A percentile compares a stretch with the other conserved stretches of the same genome.
These are phyloP conservation scores for Acanthurus tractus DNA, from an alignment of 2,797 vertebrate species.

Conservation along the genomic window DNA sequence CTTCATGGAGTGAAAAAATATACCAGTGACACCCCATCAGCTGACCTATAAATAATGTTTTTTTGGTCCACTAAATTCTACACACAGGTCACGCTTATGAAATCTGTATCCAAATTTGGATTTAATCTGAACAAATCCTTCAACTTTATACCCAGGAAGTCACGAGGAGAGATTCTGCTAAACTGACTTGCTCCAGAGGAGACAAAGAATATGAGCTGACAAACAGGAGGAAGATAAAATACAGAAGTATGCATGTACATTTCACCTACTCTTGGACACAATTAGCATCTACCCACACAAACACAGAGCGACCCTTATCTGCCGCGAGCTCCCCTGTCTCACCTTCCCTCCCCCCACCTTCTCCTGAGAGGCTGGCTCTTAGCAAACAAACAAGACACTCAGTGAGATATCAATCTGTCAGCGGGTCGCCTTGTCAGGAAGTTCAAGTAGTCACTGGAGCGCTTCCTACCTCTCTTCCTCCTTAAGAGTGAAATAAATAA, in stretches of 20 bases:
- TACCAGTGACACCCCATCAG: background rate
- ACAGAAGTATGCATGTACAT: slow-evolving; percentile 36
- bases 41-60: background rate
- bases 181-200: slow-evolving; percentile 6
- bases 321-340: slow-evolving; percentile 32
- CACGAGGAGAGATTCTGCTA: background rate
- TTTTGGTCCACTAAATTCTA: slow-evolving; percentile 8
- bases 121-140: background rate
- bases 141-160: slow-evolving; percentile 25
- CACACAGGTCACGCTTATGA: slow-evolving; percentile 1
- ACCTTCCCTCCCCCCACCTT: slow-evolving; percentile 38
- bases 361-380: slow-evolving; percentile 60
- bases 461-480: slow-evolving; percentile 81
- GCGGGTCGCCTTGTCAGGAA: slow-evolving; percentile 85
- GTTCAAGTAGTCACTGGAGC: slow-evolving; percentile 87
- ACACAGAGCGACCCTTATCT: slow-evolving; percentile 64
- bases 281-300: slow-evolving; percentile 36
- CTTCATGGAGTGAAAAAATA: slow-evolving; percentile 9
- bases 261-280: slow-evolving; percentile 49
- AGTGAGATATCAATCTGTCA: slow-evolving; percentile 88
- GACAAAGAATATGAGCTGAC: slow-evolving; percentile 36
- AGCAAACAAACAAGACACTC: slow-evolving; percentile 89
- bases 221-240: slow-evolving; percentile 50
- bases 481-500: slow-evolving; percentile 81
- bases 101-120: slow-evolving; percentile 23